These are phyloP conservation scores for Sebastes schlegelii DNA, from an alignment of 2,113 vertebrate genomes.

Conservation along the genomic window DNA sequence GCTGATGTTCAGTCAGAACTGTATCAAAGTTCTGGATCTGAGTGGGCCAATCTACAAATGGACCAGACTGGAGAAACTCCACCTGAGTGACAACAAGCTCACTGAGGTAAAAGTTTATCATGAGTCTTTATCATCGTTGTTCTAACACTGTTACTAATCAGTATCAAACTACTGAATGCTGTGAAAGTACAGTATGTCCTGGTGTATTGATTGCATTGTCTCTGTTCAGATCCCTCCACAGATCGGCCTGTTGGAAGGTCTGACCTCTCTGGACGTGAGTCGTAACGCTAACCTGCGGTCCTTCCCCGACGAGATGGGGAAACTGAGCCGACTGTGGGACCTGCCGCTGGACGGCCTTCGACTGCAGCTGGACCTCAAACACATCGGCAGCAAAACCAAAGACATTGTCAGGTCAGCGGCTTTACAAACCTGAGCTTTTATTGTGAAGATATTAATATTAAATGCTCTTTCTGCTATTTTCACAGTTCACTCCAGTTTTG, in stretches of 20 bases:
- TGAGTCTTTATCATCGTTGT: background rate
- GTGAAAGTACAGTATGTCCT: background rate
- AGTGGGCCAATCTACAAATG: conserved; percentile 87
- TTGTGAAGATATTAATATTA: background rate
- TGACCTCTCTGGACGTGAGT: conserved; percentile 95
- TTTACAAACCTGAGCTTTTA: too few species aligned
- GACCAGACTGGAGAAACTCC: conserved; percentile 93
- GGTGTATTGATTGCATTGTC: background rate
- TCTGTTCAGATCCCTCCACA: conserved; percentile 90
- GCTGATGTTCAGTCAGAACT: conserved; percentile 92
- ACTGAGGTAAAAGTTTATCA: conserved; percentile 85
- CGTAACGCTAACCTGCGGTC: conserved; percentile 88
- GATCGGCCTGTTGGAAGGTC: conserved; percentile 91
- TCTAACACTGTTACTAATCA: background rate
- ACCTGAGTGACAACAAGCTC: conserved; percentile 91
- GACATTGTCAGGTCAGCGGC: conserved; percentile 92
- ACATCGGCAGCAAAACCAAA: conserved; percentile 94
- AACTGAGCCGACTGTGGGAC: conserved; percentile 93
- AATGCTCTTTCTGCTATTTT: background rate
- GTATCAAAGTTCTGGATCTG: conserved; percentile 88
- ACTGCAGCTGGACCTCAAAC: conserved; percentile 95
- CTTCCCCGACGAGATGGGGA: conserved; percentile 98
- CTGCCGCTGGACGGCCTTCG: conserved; percentile 93
- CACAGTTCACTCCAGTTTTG: background rate
- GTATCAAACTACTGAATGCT: background rate